Base-by-base conservation (phyloP, 2,888 invertebrate species). In the Caenorhabditis becei region DNA sequence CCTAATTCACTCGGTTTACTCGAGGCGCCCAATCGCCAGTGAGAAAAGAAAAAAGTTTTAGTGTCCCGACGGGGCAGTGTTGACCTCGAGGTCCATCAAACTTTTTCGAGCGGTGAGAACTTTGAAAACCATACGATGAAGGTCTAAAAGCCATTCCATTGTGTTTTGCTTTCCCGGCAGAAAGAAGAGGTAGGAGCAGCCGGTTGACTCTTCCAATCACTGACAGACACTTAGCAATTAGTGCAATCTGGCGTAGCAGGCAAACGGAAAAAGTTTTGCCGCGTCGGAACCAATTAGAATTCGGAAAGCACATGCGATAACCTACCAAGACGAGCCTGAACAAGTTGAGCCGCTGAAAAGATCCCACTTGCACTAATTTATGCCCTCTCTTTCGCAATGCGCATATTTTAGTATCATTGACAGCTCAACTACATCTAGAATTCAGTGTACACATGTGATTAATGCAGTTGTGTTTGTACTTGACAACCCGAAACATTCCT, bases 271-370 rank as follows among this genome's bases (percentile, higher is more conserved):
- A 67, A 44, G 23, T 41, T 14, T 41, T 3, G 16, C 41, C 16
- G n/a, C 1, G 32, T 16, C 32, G 14, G 18, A 26, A 24, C 28
- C 54, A 66, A 54, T 66, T 54, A 66, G n/a, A n/a, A n/a, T n/a
- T n/a, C n/a, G 10, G 10, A 32, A 4, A 32, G 32, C 32, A 7
- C 44, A 62, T 62, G 47, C 62, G 18, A n/a, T n/a, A 58, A 70
- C 70, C 56, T 61, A 78, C 78, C 71, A 10, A 78, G 49, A 26
- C 78, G 67, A 3, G 71, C 78, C 35, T 59, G 65, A 18, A 78
- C 71, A 10, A 59, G 58, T 20, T 51, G 35, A 16, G 78, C 71
- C 20, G 78, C 78, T 78, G 78, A 71, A 78, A 70, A 8, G 59
- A 20, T 20, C 37, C 7, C n/a, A n/a, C 32, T 8, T 53, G 11